Evolutionary conservation across 2,797 vertebrate species (phyloP), one percentile per base, ranked within the genome.

Genomic region (Ambastaia sidthimunki): DNA sequence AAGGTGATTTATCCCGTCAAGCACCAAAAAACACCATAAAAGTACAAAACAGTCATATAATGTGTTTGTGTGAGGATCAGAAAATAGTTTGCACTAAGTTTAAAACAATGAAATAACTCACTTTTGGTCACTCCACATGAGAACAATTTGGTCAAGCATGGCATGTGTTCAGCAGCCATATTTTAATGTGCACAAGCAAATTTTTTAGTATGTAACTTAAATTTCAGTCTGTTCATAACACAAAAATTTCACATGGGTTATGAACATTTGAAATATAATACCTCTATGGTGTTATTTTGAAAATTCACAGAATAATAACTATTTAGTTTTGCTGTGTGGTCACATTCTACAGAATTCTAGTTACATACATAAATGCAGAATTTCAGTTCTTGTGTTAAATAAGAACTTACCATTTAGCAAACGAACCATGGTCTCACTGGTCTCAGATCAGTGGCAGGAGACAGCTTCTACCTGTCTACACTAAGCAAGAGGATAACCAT

Each of bases 401-500:
- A 28, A 28, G 2, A 2, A 44, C 41, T 44, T 44, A 25, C 44
- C 5, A n/a, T 28, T 73, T 28, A 28, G 28, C 28, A 28, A 28
- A 28, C 28, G n/a, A n/a, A n/a, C n/a, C n/a, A n/a, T n/a, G n/a
- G n/a, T n/a, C n/a, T n/a, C n/a, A n/a, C 67, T 44, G 54, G 16
- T 73, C 69, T 67, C 78, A 76, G 68, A 77, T 80, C 69, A 80
- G 54, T 44, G 52, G 15, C 31, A 63, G 54, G 66, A 60, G 34
- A 31, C 15, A 65, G 31, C 47, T 60, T 74, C 60, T 31, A 79
- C 57, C 71, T 59, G 65, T 71, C 70, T 37, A 66, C 52, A 73
- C 31, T 76, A 71, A 76, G 62, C 68, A 80, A 66, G 55, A 77
- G 62, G 60, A 76, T 67, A 71, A 76, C 41, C 65, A 55, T 19